phyloP scores from a whole-genome alignment of 2,113 vertebrate species.

The Epinephelus fuscoguttatus region DNA sequence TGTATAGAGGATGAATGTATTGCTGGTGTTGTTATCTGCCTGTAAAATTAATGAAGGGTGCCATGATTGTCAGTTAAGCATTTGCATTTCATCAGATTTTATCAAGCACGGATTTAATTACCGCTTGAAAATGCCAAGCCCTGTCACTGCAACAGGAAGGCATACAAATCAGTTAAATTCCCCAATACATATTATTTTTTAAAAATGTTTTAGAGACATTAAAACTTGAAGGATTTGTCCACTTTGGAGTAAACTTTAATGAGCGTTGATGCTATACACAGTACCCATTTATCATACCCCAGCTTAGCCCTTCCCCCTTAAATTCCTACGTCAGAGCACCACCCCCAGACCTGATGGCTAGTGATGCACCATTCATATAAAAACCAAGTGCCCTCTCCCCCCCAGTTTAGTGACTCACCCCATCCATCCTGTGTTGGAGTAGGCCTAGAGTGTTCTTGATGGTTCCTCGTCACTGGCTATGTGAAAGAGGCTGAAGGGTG shows the following conservation, averaged over 20 bases:
- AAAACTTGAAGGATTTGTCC: background rate
- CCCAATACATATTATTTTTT: background rate
- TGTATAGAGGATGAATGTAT: slow-evolving; percentile 15
- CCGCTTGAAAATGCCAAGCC: slow-evolving; percentile 24
- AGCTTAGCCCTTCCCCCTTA: slow-evolving; percentile 18
- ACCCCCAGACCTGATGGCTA: slow-evolving; percentile 18
- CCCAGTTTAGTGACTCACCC: slow-evolving; percentile 55
- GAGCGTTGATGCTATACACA: background rate
- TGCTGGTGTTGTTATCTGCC: slow-evolving; percentile 32
- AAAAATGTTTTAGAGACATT: background rate
- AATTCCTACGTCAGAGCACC: slow-evolving; percentile 54
- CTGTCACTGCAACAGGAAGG: background rate
- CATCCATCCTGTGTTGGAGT: slow-evolving; percentile 45
- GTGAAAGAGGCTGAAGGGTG: slow-evolving; percentile 70
- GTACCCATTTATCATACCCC: background rate
- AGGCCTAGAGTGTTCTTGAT: slow-evolving; percentile 36
- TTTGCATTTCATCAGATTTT: slow-evolving; percentile 36
- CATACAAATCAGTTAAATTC: background rate
- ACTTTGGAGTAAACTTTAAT: background rate
- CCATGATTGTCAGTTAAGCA: slow-evolving; percentile 52
- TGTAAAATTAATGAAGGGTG: slow-evolving; percentile 42
- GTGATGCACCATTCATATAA: slow-evolving; percentile 59
- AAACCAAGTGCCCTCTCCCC: slow-evolving; percentile 28
- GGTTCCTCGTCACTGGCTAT: slow-evolving; percentile 28
- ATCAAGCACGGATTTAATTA: slow-evolving; percentile 50